Base-by-base conservation (phyloP, 2,113 vertebrate species). In the Stigmatopora nigra region DNA sequence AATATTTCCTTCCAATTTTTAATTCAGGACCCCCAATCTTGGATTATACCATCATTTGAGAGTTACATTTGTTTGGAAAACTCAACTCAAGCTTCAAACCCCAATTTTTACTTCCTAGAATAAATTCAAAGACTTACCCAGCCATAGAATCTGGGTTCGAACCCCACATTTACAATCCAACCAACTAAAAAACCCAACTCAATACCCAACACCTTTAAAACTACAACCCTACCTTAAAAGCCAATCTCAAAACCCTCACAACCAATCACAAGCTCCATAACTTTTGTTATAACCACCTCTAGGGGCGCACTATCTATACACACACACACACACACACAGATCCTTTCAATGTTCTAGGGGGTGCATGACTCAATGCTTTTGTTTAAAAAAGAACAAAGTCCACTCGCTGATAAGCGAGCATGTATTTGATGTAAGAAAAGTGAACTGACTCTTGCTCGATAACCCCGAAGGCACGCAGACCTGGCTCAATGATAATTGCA, bases 401-500 rank as follows among this genome's bases (percentile, higher is more conserved):
- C 8, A 19, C 58, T 12, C 17, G 17, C 64, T 56, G 53, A 70
- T 80, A 73, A 66, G 64, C 69, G 58, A 41, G 68, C 78, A 38
- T 72, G 71, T 52, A 68, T 67, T 60, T 49, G 41, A 62, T 63
- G 66, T 76, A 58, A 66, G 59, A 36, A 20, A 63, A 61, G 15
- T 75, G 68, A 79, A 76, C 72, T 82, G 20, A 63, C 72, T 78
- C 65, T 36, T 51, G 67, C 74, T 77, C 58, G 1, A 61, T 70
- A 52, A 61, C 82, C 87, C 83, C 77, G 67, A 57, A 81, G 85
- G 77, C 75, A 63, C 68, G 55, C 49, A 65, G 56, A 36, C 68
- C 71, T 16, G 19, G 73, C 67, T 79, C 72, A 75, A 57, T 82
- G 83, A 89, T 88, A 93, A 92, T 89, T 92, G 86, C 86, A 83